Evolutionary conservation across 2,888 invertebrate genomes (phyloP), one percentile per base, ranked within the genome.

Genomic region (Polylopha cassiicola): DNA sequence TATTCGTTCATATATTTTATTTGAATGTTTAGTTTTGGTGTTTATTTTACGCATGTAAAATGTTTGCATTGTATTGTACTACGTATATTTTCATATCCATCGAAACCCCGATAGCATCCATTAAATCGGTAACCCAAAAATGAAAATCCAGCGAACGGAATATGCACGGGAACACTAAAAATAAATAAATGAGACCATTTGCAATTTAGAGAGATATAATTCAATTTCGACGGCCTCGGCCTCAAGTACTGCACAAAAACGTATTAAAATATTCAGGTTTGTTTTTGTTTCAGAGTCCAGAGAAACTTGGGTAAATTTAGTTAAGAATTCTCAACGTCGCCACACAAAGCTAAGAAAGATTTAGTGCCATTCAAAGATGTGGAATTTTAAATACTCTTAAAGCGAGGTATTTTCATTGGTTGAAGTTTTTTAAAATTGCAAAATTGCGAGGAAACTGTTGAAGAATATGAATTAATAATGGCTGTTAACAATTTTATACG

Each of bases 171-270:
- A 42, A 37, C 34, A 29, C 47, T 26, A 39, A 44, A 44, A 54
- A 58, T 51, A 57, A 56, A 49, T 52, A 53, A 69, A 65, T 58
- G 58, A 61, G 55, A 47, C 61, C 65, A 72, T 73, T 68, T 67
- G 60, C 60, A 71, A 70, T 73, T 70, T 66, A 60, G 55, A 61
- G 51, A 39, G 53, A 61, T 53, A 60, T 66, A 70, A 74, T 71
- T 71, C 59, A 67, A 73, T 70, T 55, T 63, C 43, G 39, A 42
- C 37, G 55, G 57, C 55, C 53, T 15, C 55, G 43, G 43, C 50
- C 52, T 47, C 53, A 56, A 58, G 48, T 60, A 39, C 11, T 32
- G 39, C 43, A 47, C 41, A 46, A 46, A 32, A 43, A 54, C 46
- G 46, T 61, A 64, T 61, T 71, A 57, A 69, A 70, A 68, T 69